phyloP scores from a whole-genome alignment of 1,140 invertebrate species.

The Bombyx mandarina region DNA sequence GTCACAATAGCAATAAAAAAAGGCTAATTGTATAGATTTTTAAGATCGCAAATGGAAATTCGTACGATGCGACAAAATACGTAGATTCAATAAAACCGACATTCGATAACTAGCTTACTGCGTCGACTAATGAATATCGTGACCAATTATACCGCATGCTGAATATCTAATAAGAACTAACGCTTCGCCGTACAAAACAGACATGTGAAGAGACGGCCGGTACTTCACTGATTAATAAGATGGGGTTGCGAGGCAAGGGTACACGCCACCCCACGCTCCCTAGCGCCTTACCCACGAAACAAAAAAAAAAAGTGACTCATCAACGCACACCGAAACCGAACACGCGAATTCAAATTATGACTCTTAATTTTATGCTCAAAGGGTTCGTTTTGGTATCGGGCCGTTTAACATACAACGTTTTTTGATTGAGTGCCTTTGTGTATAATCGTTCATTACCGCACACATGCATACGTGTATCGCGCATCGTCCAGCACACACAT shows the following conservation, averaged over 20 bases:
- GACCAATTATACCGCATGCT: constrained; percentile 9
- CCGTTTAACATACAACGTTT: constrained; percentile 26
- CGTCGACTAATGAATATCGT: constrained; percentile 5
- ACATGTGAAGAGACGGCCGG: constrained; percentile 64
- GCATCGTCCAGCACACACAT: constrained; percentile 25
- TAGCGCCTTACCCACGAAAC: constrained; percentile 66
- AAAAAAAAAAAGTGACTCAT: constrained; percentile 70
- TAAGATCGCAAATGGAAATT: too few relatives aligned
- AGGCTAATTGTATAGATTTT: too few relatives aligned
- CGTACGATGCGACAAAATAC: too few relatives aligned
- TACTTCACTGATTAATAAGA: constrained; percentile 70
- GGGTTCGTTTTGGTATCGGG: constrained; percentile 40
- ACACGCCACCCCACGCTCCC: constrained; percentile 43
- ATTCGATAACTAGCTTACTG: not conserved
- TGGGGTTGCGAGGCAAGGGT: constrained; percentile 63
- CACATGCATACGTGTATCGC: constrained; percentile 44
- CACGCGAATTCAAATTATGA: constrained; percentile 38
- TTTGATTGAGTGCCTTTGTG: constrained; percentile 44
- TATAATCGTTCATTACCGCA: constrained; percentile 70
- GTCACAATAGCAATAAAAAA: too few relatives aligned
- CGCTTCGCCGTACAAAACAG: constrained; percentile 38
- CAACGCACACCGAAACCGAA: constrained; percentile 57
- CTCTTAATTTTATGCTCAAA: constrained; percentile 44
- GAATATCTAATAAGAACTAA: constrained; percentile 48
- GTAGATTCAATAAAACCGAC: not conserved